Evolutionary conservation across 2,113 vertebrate genomes (phyloP).

Genomic region (Ploceus nigricollis): DNA sequence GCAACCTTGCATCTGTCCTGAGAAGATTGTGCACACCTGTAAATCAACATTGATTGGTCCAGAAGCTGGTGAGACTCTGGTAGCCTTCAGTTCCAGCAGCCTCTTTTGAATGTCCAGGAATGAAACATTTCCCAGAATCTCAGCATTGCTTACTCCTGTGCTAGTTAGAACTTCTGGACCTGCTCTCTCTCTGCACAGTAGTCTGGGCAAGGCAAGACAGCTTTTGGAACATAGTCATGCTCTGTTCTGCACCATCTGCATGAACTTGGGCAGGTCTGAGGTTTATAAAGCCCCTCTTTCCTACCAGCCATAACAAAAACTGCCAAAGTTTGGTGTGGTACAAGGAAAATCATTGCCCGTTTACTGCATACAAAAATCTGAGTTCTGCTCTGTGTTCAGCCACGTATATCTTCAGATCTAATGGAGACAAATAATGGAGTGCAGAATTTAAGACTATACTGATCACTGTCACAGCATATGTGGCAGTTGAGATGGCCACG

Average conservation of each 20-base stretch:
- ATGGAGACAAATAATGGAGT: neutral
- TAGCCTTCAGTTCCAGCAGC: neutral
- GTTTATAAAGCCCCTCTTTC: neutral
- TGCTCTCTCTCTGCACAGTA: neutral
- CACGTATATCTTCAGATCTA: neutral
- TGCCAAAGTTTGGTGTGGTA: neutral
- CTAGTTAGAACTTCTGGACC: neutral
- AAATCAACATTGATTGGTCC: neutral
- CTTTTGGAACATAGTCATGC: neutral
- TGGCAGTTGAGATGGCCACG: neutral
- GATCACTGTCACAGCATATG: neutral
- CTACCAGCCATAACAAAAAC: neutral
- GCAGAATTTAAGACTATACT: neutral
- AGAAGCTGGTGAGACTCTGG: neutral
- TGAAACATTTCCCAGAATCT: neutral
- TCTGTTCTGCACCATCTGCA: neutral
- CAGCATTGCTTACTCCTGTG: neutral
- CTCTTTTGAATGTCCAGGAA: neutral
- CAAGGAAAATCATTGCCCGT: accelerated
- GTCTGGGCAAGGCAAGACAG: neutral
- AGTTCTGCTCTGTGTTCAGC: neutral
- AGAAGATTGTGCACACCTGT: neutral
- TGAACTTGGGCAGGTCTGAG: neutral
- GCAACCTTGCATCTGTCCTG: neutral
- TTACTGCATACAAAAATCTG: neutral